Base-by-base conservation (phyloP, 2,113 vertebrate species). In the Actenoides hombroni region DNA sequence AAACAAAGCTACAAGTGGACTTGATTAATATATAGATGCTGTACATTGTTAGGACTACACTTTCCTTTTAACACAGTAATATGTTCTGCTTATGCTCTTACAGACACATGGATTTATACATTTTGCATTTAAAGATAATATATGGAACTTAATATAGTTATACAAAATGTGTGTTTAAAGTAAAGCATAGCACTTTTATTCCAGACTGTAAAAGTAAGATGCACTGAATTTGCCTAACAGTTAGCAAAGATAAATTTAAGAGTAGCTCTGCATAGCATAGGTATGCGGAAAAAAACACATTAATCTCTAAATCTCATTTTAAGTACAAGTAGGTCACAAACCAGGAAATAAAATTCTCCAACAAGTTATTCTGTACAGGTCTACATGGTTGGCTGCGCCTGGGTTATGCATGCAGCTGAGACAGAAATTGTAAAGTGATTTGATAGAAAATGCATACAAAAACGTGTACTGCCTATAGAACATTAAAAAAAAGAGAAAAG, bases 121-220 rank as follows among this genome's bases (percentile, higher is more conserved):
- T 90, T 95, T 94, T 91, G 70, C 44, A 79, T 94, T 95, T 95
- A 95, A 91, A 96, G 40, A 85, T 40, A 94, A 97, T 95, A 84
- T 86, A 61, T 92, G 37, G 76, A 85, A 95, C 70, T 82, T 94
- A 76, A 91, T 82, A 96, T 67, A 93, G 65, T 61, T 95, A 97
- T 93, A 73, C 83, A 93, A 95, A 67, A 88, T 31, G 16, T 19
- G 48, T 79, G 61, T 86, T 95, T 93, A 92, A 97, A 95, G 25
- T 88, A 89, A 90, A 86, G 86, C 46, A 25, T 9, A 78, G 44
- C 44, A 54, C 57, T 94, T 96, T 89, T 93, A 25, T 85, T 81
- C 20, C 89, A 83, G 81, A 75, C 24, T 23, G 71, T 9, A 20
- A 86, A 93, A 94, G 23, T 25, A 69, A 95, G 94, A 94, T 73